Evolutionary conservation across 2,888 invertebrate genomes (phyloP).

Genomic region (Gerosis bhagava): DNA sequence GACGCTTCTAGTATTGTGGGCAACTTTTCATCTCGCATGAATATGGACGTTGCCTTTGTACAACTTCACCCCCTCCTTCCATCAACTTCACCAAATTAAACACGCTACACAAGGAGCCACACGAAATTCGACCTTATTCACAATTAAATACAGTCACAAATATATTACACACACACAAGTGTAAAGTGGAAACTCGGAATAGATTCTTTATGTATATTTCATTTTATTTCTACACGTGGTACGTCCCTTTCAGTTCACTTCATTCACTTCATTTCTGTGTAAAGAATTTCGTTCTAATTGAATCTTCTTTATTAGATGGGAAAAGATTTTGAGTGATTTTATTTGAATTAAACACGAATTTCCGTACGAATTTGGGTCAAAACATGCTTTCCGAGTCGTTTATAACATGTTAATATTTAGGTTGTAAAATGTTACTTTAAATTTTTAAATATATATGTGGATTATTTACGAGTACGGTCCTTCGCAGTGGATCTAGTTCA

Average conservation of each 20-base stretch:
- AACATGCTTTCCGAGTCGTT: slow-evolving; percentile 2
- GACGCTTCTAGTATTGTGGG: slow-evolving; percentile 59
- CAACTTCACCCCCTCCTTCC: slow-evolving; percentile 40
- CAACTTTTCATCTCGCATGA: slow-evolving; percentile 61
- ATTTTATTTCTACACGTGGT: slow-evolving; percentile 52
- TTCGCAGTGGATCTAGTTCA: too few species aligned
- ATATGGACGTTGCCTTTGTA: slow-evolving; percentile 53
- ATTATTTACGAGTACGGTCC: too few species aligned
- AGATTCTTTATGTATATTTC: slow-evolving; percentile 47
- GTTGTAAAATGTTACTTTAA: neutral
- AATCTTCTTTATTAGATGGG: slow-evolving; percentile 46
- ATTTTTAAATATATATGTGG: too few species aligned
- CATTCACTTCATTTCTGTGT: slow-evolving; percentile 49
- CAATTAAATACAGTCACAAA: neutral
- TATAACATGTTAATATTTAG: slow-evolving; percentile 3
- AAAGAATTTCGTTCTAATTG: slow-evolving; percentile 52
- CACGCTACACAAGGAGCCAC: slow-evolving; percentile 13
- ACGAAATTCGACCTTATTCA: slow-evolving; percentile 29
- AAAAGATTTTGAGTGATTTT: slow-evolving; percentile 33
- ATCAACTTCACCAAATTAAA: slow-evolving; percentile 25
- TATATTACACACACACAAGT: slow-evolving; percentile 3
- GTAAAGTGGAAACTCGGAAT: slow-evolving; percentile 25
- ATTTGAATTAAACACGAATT: slow-evolving; percentile 29
- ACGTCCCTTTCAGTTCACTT: slow-evolving; percentile 39
- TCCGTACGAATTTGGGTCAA: slow-evolving; percentile 14